Evolutionary conservation across 2,113 vertebrate species (phyloP).

Genomic region (human (Homo sapiens)): DNA sequence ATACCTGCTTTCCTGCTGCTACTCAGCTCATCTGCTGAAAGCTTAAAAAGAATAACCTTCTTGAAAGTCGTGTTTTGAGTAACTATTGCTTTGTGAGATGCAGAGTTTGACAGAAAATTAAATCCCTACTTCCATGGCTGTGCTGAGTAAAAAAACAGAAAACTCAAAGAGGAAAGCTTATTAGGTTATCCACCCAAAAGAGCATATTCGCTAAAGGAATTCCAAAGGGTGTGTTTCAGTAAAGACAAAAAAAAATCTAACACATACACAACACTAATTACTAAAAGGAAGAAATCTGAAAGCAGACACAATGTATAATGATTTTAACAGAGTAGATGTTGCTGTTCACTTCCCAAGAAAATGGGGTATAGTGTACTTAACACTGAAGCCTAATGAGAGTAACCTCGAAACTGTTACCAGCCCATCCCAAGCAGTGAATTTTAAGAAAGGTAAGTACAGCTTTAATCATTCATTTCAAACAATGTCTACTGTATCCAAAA

Average conservation of each 20-base stretch:
- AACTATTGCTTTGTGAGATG: background rate
- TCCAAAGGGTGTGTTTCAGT: background rate
- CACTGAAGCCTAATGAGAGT: background rate
- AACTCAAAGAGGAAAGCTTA: background rate
- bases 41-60: background rate
- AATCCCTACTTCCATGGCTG: background rate
- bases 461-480: background rate
- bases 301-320: background rate
- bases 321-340: background rate
- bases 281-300: background rate
- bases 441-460: background rate
- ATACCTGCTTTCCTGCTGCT: background rate
- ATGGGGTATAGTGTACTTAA: background rate
- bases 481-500: background rate
- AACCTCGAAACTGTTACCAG: background rate
- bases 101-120: background rate
- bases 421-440: background rate
- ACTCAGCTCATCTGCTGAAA: background rate
- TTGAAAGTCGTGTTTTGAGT: background rate
- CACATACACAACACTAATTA: background rate
- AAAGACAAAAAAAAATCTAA: background rate
- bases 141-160: conserved; percentile 28
- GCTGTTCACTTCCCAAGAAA: background rate
- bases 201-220: background rate
- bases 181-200: background rate